Evolutionary conservation across 2,113 vertebrate species (phyloP), one percentile per base, ranked within the genome.

Genomic region (Ornithorhynchus anatinus): DNA sequence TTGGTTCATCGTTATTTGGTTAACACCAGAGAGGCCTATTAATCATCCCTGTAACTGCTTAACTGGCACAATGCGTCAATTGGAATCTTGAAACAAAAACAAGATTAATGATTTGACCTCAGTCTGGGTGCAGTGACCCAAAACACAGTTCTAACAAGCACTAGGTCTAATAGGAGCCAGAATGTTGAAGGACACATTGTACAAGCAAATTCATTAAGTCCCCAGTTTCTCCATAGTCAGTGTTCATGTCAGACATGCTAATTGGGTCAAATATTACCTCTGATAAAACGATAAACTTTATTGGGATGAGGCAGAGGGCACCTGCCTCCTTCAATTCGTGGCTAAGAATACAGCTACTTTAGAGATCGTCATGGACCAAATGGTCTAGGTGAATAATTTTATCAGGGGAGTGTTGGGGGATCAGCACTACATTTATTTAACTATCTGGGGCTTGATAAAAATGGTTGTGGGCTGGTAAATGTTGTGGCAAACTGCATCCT

Each of bases 231-330:
- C 48, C 45, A 23, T 59, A 67, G 43, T 78, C 37, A 78, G 72
- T 35, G 59, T 75, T 82, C 40, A 70, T 54, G 57, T 72, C 73
- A 78, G 63, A 69, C 25, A 80, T 66, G 63, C 40, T 78, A 72
- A 86, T 78, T 75, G 77, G 60, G 57, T 76, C 72, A 84, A 84
- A 61, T 58, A 73, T 65, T 84, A 45, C 36, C 65, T 70, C 68
- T 81, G 76, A 78, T 8, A 58, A 16, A 70, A n/a, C n/a, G n/a
- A n/a, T n/a, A 64, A 69, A 82, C 69, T 70, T 82, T 80, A 10
- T 39, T 64, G 37, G 59, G 52, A 64, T 40, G 8, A 7, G 17
- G 27, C 67, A 73, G 59, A 82, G 33, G 52, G 48, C 69, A 76
- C n/a, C 33, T 71, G 54, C 16, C 44, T 66, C 16, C 27, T 54